These are phyloP conservation scores for Apodemia hepburni DNA, from an alignment of 2,888 invertebrate genomes.

Conservation along the genomic window DNA sequence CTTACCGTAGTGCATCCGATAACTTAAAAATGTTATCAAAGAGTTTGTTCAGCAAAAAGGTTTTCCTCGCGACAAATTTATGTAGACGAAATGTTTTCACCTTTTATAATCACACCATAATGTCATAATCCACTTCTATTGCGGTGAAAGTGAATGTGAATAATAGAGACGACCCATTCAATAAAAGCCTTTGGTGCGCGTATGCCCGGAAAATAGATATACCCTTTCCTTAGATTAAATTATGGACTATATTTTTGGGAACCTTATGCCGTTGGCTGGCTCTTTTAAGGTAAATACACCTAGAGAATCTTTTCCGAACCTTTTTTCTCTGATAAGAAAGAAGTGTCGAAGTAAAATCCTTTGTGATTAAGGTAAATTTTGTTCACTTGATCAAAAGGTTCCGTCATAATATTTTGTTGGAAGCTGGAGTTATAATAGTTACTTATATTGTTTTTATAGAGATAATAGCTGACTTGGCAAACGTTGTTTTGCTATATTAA, in stretches of 20 bases:
- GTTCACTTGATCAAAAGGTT: slow-evolving; percentile 20
- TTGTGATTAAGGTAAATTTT: slow-evolving; percentile 51
- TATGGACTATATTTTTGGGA: slow-evolving; percentile 59
- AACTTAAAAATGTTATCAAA: no score
- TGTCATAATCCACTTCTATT: slow-evolving; percentile 12
- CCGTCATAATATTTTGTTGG: not conserved
- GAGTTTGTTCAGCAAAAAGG: not conserved
- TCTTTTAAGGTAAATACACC: slow-evolving; percentile 28
- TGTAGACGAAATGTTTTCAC: not conserved
- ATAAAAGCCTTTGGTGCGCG: slow-evolving; percentile 58
- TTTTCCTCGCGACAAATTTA: not conserved
- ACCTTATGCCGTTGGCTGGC: slow-evolving; percentile 36
- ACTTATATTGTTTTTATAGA: no score
- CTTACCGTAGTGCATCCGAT: no score
- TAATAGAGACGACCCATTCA: slow-evolving; percentile 42
- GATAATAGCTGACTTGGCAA: no score
- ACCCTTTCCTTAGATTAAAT: slow-evolving; percentile 67
- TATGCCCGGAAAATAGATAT: slow-evolving; percentile 57
- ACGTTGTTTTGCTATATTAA: no score
- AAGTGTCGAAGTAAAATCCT: slow-evolving; percentile 39
- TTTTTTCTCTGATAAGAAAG: slow-evolving; percentile 44
- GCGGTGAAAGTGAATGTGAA: slow-evolving; percentile 13
- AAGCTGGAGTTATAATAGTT: not conserved
- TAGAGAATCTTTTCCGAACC: slow-evolving; percentile 35
- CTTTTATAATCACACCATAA: slow-evolving; percentile 12